A percentile compares a stretch with the other conserved stretches of the same genome.
Evolutionary conservation across 2,888 invertebrate genomes (phyloP).

Genomic region (Xestia rhomboidea): DNA sequence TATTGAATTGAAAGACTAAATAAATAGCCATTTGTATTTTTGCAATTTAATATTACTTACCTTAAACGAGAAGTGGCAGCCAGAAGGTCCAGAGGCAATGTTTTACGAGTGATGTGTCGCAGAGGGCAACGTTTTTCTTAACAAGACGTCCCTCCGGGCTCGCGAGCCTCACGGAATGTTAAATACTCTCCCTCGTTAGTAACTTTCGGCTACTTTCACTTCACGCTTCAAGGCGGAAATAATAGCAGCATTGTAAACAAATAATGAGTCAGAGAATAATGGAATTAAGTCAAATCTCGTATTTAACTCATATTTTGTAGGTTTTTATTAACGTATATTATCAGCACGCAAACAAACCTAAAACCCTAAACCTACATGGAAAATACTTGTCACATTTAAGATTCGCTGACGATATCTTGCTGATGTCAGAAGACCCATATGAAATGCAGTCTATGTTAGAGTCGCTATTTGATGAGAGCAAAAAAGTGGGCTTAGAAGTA

Average conservation of each 20-base stretch:
- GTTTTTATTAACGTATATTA: neutral
- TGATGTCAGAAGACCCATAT: no score
- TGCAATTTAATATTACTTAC: conserved; percentile 1
- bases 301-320: neutral
- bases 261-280: conserved; percentile 2
- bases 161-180: conserved; percentile 76
- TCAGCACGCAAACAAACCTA: no score
- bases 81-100: conserved; percentile 65
- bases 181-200: conserved; percentile 79
- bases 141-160: conserved; percentile 75
- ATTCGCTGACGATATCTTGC: no score
- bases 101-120: conserved; percentile 79
- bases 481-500: no score
- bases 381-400: no score
- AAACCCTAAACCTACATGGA: no score
- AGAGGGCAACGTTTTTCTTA: conserved; percentile 78
- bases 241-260: conserved; percentile 40
- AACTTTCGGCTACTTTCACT: conserved; percentile 67
- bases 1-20: neutral
- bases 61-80: conserved; percentile 17
- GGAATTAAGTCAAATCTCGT: neutral
- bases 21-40: neutral
- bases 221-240: conserved; percentile 21
- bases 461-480: no score
- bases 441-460: no score